Evolutionary conservation across 2,113 vertebrate species (phyloP), one percentile per base, ranked within the genome.

Genomic region (Forbesichthys papilliferus): DNA sequence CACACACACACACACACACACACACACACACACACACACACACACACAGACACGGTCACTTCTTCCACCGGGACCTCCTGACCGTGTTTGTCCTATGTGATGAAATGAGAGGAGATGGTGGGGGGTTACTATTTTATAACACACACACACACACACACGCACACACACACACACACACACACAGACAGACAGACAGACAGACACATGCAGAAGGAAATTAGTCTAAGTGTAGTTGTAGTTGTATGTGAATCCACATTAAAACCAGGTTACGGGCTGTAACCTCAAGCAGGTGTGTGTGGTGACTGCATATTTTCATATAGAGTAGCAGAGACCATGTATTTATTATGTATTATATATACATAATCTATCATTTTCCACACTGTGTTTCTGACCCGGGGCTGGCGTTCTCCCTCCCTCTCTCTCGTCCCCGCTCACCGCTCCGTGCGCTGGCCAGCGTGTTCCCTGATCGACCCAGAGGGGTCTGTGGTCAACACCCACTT

Each of bases 401-500:
- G 12, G 2, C 42, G 13, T 46, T 42, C 20, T 34, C 57, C n/a
- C 36, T 20, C 18, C 11, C 65, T 57, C 51, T 51, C 60, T 48
- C 13, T 33, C 16, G 9, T 47, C 49, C 68, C 48, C 2, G 53
- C 57, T 51, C 6, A 5, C 56, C 75, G 56, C 62, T 56, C 66
- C 48, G 49, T 68, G 66, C 79, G 70, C 64, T 81, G 84, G 71
- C 59, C 80, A 67, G 83, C 66, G 79, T 67, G 56, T 68, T 74
- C 71, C 74, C 81, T 69, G 80, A 78, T 86, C 77, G 61, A 53
- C 76, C 86, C 78, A 52, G 49, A 69, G 87, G 79, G 86, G 83
- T 77, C 83, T 79, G 66, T 79, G 86, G 87, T 88, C 86, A 88
- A 87, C 87, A 86, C 89, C 87, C 89, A 74, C 42, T 65, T 87